A percentile compares a stretch with the other conserved stretches of the same genome.
Conservation (phyloP, 2,113 vertebrate species). For the Mugil cephalus region DNA sequence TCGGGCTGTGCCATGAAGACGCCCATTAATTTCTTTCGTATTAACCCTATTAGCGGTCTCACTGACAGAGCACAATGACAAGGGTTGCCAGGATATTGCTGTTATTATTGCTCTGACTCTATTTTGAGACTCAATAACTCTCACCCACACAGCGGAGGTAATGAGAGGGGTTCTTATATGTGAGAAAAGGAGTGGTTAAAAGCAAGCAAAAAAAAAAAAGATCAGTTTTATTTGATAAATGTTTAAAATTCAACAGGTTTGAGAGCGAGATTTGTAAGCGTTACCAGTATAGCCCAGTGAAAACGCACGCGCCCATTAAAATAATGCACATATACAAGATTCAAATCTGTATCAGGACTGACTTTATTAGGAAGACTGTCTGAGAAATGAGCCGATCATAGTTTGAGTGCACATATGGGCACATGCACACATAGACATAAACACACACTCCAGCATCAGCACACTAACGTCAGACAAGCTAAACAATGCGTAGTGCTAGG, state of each 20-base stretch:
- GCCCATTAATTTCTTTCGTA: conserved; percentile 59
- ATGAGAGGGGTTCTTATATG: conserved; percentile 35
- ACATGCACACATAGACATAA: conserved; percentile 30
- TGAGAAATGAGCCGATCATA: conserved; percentile 63
- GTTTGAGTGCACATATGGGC: conserved; percentile 50
- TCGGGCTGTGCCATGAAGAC: conserved; percentile 48
- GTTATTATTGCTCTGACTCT: conserved; percentile 65
- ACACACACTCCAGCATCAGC: conserved; percentile 51
- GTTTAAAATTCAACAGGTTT: neutral
- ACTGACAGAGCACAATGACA: conserved; percentile 51
- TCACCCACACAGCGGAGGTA: conserved; percentile 45
- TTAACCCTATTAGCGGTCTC: conserved; percentile 64
- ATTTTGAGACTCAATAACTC: conserved; percentile 68
- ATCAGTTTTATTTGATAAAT: neutral
- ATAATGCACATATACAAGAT: neutral
- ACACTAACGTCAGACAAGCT: conserved; percentile 61
- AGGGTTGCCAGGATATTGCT: conserved; percentile 68
- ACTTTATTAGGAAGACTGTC: conserved; percentile 31
- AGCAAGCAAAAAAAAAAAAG: neutral
- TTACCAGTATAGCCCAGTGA: neutral
- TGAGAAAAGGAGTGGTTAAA: conserved; percentile 2
- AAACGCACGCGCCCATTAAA: neutral
- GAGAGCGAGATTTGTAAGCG: neutral
- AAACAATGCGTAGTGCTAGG: conserved; percentile 74
- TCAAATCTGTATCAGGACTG: conserved; percentile 20